Percentiles rank a stretch among this genome's conserved stretches.
Evolutionary conservation across 2,888 invertebrate genomes (phyloP).

Genomic region (Lumbricus terrestris): DNA sequence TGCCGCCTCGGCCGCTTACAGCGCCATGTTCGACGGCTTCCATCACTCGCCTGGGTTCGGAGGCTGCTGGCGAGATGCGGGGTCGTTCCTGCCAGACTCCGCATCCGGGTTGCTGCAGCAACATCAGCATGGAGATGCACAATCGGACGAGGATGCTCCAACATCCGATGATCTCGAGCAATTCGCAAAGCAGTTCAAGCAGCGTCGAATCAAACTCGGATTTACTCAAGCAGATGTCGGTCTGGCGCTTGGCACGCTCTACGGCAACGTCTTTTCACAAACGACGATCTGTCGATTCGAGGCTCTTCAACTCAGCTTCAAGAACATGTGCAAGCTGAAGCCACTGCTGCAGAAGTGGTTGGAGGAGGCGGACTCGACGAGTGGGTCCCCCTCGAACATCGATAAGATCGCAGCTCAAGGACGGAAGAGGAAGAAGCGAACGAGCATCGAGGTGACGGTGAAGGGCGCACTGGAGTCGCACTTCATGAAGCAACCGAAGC

Average conservation of each 20-base stretch:
- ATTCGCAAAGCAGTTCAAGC: constrained; percentile 99
- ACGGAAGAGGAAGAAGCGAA: constrained; percentile 98
- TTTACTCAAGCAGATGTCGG: constrained; percentile 99
- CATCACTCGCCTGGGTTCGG: not conserved
- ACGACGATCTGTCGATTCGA: constrained; percentile 99
- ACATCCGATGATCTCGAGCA: constrained; percentile 97
- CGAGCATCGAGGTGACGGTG: constrained; percentile 96
- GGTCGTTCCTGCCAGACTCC: not conserved
- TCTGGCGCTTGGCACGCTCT: constrained; percentile 92
- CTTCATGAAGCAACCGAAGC: constrained; percentile 98
- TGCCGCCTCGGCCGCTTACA: not conserved
- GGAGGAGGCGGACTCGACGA: constrained; percentile 97
- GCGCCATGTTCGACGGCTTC: not conserved
- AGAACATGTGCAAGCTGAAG: constrained; percentile 95
- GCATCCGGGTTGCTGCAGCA: constrained; percentile 28
- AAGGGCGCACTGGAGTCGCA: constrained; percentile 93
- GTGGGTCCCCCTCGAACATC: constrained; percentile 94
- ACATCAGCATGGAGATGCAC: constrained; percentile 47
- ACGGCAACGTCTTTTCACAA: constrained; percentile 99
- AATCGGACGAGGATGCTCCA: constrained; percentile 79
- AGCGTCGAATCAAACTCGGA: constrained; percentile 95
- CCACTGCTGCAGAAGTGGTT: constrained; percentile 98
- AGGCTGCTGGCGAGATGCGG: not conserved
- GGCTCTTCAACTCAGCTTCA: constrained; percentile 96
- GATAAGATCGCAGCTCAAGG: constrained; percentile 99